A percentile compares a stretch with the other conserved stretches of the same genome.
phyloP scores from a whole-genome alignment of 2,797 vertebrate species.

The Phrynocephalus forsythii region DNA sequence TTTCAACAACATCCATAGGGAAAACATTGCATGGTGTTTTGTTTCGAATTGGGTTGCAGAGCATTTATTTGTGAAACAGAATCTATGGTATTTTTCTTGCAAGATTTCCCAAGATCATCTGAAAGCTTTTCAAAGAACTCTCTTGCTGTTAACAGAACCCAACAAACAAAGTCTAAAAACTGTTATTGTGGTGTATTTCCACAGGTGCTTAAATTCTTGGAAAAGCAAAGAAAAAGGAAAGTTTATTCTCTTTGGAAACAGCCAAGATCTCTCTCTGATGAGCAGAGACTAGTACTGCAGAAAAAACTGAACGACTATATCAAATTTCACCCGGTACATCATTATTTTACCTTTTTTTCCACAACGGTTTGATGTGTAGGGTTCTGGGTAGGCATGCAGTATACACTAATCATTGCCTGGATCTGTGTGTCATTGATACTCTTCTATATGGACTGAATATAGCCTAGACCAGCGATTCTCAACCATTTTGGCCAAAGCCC shows the following conservation, averaged over 20 bases:
- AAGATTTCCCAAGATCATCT: conserved; percentile 6
- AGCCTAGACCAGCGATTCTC: background rate
- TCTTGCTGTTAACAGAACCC: rapidly evolving
- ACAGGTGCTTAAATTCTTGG: conserved; percentile 85
- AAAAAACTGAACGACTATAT: conserved; percentile 86
- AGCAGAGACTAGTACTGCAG: conserved; percentile 82
- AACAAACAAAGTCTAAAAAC: conserved; percentile 40
- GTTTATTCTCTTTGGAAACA: conserved; percentile 79
- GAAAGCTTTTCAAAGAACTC: conserved; percentile 26
- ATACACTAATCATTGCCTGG: background rate
- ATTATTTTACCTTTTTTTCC: conserved; percentile 6
- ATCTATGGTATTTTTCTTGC: conserved; percentile 27
- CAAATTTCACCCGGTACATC: conserved; percentile 82
- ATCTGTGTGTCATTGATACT: background rate
- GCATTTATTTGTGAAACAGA: background rate
- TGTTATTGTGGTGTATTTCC: conserved; percentile 35
- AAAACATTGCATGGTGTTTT: background rate
- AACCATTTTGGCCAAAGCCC: no score
- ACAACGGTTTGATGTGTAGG: background rate
- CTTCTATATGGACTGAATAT: background rate
- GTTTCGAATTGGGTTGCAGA: background rate
- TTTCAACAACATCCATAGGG: background rate
- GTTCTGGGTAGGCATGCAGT: background rate
- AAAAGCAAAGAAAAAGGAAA: conserved; percentile 75
- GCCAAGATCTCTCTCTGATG: conserved; percentile 83